These are phyloP conservation scores for Forficula auricularia DNA, from an alignment of 1,140 invertebrate species.

Conservation along the genomic window DNA sequence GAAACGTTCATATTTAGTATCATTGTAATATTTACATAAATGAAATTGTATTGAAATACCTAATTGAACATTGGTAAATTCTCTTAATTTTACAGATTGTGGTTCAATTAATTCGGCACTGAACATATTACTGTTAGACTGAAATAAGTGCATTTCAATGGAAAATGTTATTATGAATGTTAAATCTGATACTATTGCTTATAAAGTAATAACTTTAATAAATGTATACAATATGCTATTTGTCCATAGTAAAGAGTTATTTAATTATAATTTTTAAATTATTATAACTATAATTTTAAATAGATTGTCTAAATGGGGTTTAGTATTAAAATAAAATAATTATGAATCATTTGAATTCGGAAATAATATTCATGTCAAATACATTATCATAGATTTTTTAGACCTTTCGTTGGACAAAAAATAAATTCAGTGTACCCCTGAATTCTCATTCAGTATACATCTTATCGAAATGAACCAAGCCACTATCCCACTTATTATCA, in stretches of 20 bases:
- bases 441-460: too few relatives aligned
- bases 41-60: neutral
- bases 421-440: too few relatives aligned
- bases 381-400: too few relatives aligned
- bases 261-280: neutral
- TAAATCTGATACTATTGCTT: conserved; percentile 4
- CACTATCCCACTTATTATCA: too few relatives aligned
- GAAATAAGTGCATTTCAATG: conserved; percentile 1
- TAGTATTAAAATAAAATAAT: too few relatives aligned
- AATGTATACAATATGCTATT: conserved; percentile 3
- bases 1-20: neutral
- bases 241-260: neutral
- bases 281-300: too few relatives aligned
- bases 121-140: conserved; percentile 4
- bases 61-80: neutral
- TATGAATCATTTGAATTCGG: too few relatives aligned
- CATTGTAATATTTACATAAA: neutral
- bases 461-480: too few relatives aligned
- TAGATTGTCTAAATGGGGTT: too few relatives aligned
- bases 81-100: neutral
- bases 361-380: too few relatives aligned
- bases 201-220: conserved; percentile 2
- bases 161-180: conserved; percentile 5
- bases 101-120: neutral
- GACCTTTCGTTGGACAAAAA: too few relatives aligned